Base-by-base conservation (phyloP, 2,888 invertebrate species). In the Venusia cambrica region DNA sequence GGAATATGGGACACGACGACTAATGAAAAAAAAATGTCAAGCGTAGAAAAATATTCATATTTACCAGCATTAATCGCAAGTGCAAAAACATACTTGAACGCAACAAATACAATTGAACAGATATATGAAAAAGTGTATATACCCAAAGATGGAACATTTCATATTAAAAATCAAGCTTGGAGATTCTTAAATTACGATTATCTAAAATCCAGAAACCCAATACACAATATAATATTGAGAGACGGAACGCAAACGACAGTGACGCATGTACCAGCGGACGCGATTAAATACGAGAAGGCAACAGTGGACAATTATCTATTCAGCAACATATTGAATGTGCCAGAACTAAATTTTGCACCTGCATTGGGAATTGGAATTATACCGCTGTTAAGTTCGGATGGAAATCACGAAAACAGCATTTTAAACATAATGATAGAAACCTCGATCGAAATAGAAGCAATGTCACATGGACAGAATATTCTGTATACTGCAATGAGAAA, bases 361-460 rank as follows among this genome's bases (percentile, higher is more conserved):
- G 10, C 30, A 9, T 5, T 30, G 3, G 20, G 30, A 7, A 27
- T 37, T 3, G 45, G 45, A 15, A 43, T 47, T 2, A 17, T 47
- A 19, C 47, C 43, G 4, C 19, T 43, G 12, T 24, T 47, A 14
- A 38, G 28, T n/a, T 34, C 35, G n/a, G 45, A 45, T 9, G 35
- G 36, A 6, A 26, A 24, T 4, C 29, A 34, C n/a, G 45, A 45
- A 36, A 32, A 34, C 4, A 32, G 37, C n/a, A 38, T 46, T 18
- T 12, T 43, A 14, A 47, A 44, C 8, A 44, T 44, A 4, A 39
- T 39, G 39, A 33, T 43, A 14, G 32, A 40, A 32, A 32, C 38
- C 2, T 17, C 27, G 1, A 47, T 47, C 11, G 30, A 32, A 35
- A 26, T 47, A 1, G 40, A 46, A 30, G 28, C 32, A 4, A 3